phyloP scores from a whole-genome alignment of 2,797 vertebrate genomes.

The Micromesistius poutassou region DNA sequence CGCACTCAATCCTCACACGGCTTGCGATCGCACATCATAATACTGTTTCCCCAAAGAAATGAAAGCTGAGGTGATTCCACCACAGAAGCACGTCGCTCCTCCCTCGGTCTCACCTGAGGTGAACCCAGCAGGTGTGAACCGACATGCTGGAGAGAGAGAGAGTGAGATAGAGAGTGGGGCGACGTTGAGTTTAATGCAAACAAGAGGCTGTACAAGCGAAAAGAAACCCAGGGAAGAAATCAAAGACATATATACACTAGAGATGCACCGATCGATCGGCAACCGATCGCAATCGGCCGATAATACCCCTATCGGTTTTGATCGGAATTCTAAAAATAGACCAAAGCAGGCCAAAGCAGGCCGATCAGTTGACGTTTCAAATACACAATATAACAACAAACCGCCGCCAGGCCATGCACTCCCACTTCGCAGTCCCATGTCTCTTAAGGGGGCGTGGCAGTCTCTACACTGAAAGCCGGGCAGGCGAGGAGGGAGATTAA shows the following conservation, averaged over 20 bases:
- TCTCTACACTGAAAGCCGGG: no score
- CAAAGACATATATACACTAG: constrained; percentile 26
- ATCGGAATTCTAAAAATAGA: no score
- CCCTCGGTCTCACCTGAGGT: background rate
- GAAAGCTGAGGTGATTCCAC: background rate
- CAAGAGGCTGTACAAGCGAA: constrained; percentile 64
- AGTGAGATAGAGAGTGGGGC: constrained; percentile 7
- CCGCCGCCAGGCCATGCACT: no score
- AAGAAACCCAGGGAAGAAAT: constrained; percentile 38
- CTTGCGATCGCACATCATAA: constrained; percentile 11
- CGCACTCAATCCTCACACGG: constrained; percentile 39
- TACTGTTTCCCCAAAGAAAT: constrained; percentile 34
- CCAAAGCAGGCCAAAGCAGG: no score
- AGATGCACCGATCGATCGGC: no score
- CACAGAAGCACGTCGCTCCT: constrained; percentile 5
- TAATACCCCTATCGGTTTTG: no score
- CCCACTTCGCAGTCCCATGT: no score
- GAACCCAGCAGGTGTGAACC: constrained; percentile 10
- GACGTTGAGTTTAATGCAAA: constrained; percentile 36
- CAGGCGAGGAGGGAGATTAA: no score
- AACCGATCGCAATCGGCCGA: no score
- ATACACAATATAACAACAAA: no score
- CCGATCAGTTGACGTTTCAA: no score
- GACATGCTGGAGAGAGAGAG: background rate
- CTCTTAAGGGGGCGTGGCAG: no score